A percentile compares a stretch with the other conserved stretches of the same genome.
phyloP scores from a whole-genome alignment of 1,140 invertebrate genomes.

The Micrasema minimum region DNA sequence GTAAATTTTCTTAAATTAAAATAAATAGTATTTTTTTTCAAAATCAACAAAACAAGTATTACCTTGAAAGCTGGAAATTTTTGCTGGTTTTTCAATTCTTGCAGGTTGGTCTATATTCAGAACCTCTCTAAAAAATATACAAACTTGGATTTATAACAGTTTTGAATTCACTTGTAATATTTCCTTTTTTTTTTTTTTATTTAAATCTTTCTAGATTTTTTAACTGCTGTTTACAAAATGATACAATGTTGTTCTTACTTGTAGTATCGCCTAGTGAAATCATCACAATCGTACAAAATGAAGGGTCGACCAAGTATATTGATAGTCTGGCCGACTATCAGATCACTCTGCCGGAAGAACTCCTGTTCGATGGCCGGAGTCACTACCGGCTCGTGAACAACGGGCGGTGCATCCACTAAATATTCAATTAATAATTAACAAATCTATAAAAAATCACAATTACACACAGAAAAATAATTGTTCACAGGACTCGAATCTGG shows the following conservation, averaged over 20 bases:
- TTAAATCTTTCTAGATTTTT: no score
- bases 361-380: slow-evolving; percentile 77
- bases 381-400: slow-evolving; percentile 68
- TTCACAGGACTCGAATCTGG: no score
- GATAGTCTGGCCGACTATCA: slow-evolving; percentile 77
- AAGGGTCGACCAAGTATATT: slow-evolving; percentile 76
- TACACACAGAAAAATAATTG: no score
- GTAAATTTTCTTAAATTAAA: no score
- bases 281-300: slow-evolving; percentile 82
- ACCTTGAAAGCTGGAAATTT: slow-evolving; percentile 1
- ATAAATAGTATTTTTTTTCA: no score
- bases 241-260: slow-evolving; percentile 57
- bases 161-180: no score
- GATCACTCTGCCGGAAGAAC: slow-evolving; percentile 81
- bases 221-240: no score
- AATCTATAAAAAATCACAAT: slow-evolving; percentile 19
- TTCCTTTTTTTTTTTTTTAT: no score
- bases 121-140: slow-evolving; percentile 4
- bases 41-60: no score
- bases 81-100: slow-evolving; percentile 17
- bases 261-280: slow-evolving; percentile 83
- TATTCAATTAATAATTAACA: slow-evolving; percentile 23
- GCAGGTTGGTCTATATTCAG: slow-evolving; percentile 22
- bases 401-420: slow-evolving; percentile 64
- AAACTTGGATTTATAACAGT: no score